Percentiles rank a stretch among this genome's conserved stretches.
Conservation (phyloP, 2,888 invertebrate genomes). For the Scelioninae gen. 2 region DNA sequence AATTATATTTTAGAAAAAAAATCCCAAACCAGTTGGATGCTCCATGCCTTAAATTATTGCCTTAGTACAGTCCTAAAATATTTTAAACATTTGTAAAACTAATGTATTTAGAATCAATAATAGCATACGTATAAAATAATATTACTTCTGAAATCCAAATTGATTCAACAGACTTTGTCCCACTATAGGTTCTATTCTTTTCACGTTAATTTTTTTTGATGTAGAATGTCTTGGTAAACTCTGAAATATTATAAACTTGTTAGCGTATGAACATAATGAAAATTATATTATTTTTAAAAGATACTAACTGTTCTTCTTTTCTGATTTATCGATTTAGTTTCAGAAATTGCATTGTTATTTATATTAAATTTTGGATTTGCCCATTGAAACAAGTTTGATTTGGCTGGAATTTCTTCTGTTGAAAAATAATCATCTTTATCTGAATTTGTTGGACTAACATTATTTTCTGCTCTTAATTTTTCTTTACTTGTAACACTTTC, state of each 20-base stretch:
- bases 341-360: neutral
- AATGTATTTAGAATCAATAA: too few relatives aligned
- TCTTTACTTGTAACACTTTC: conserved; percentile 24
- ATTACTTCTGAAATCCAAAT: conserved; percentile 82
- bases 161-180: conserved; percentile 80
- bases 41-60: conserved; percentile 3
- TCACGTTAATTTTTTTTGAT: conserved; percentile 42
- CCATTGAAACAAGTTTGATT: conserved; percentile 28
- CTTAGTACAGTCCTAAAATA: conserved; percentile 15
- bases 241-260: too few relatives aligned
- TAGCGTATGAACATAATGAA: neutral
- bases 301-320: conserved; percentile 17
- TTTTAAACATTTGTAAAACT: neutral
- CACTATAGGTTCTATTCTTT: conserved; percentile 71
- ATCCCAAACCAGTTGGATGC: conserved; percentile 24
- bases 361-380: conserved; percentile 14
- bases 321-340: neutral
- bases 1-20: neutral
- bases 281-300: conserved; percentile 3
- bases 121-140: conserved; percentile 50
- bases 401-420: conserved; percentile 11
- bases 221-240: conserved; percentile 32
- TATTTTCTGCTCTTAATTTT: neutral
- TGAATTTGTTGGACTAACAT: conserved; percentile 1
- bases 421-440: conserved; percentile 37